phyloP scores from a whole-genome alignment of 2,797 vertebrate species.

The Eptatretus atami region DNA sequence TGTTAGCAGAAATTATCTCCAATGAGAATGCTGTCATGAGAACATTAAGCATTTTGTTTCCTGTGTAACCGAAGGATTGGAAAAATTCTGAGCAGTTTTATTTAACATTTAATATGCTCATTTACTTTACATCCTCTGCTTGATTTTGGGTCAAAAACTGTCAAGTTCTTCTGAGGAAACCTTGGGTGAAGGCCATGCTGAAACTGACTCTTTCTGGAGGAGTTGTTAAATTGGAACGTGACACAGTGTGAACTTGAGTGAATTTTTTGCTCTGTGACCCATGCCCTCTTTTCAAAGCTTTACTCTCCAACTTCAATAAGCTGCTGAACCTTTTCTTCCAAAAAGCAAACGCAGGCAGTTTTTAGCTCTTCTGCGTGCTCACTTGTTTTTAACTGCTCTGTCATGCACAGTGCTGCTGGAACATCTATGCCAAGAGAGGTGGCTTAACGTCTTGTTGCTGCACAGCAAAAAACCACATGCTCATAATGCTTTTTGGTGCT shows the following conservation, averaged over 20 bases:
- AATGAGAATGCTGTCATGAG: too few species aligned
- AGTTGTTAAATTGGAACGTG: background rate
- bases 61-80: too few species aligned
- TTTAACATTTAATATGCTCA: background rate
- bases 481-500: background rate
- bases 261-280: background rate
- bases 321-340: slow-evolving; percentile 1
- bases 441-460: background rate
- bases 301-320: background rate
- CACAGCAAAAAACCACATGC: background rate
- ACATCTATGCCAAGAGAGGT: background rate
- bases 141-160: background rate
- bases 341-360: background rate
- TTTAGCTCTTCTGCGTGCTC: background rate
- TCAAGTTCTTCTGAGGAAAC: background rate
- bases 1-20: too few species aligned
- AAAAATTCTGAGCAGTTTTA: background rate
- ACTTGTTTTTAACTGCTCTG: background rate
- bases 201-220: too few species aligned
- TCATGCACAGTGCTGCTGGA: background rate
- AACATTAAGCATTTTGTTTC: too few species aligned
- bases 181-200: too few species aligned
- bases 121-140: background rate
- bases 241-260: background rate
- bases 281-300: background rate